Conservation (phyloP, 2,113 vertebrate species). For the Rhea americana region DNA sequence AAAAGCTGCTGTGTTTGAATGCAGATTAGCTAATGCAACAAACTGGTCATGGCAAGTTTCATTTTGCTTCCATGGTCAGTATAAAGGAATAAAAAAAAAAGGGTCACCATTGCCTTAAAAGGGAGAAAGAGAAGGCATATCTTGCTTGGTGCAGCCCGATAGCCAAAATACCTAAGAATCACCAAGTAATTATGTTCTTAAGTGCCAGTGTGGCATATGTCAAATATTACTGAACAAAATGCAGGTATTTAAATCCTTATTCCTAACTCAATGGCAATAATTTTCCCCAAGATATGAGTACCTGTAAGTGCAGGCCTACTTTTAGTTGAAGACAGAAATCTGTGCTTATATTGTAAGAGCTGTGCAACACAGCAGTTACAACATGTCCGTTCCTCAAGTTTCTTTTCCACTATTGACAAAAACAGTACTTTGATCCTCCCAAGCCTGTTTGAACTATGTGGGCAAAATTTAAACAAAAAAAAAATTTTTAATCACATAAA, state of each 20-base stretch:
- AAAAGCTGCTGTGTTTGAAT: not conserved
- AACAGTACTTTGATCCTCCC: constrained; percentile 34
- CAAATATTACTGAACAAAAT: not conserved
- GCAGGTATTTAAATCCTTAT: not conserved
- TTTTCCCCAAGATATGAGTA: not conserved
- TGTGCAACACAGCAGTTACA: not conserved
- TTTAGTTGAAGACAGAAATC: not conserved
- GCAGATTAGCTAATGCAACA: not conserved
- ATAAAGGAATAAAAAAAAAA: not conserved
- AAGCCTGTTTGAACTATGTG: not conserved
- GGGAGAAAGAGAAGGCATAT: not conserved
- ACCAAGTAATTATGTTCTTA: not conserved
- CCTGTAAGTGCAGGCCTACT: not conserved
- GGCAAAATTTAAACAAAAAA: not conserved
- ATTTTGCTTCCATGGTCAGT: not conserved
- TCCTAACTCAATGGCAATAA: not conserved
- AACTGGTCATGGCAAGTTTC: not conserved
- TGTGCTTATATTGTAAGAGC: not conserved
- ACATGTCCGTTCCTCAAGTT: not conserved
- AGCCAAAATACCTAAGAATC: not conserved
- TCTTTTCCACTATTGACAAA: not conserved
- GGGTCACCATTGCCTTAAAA: not conserved
- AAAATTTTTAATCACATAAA: not conserved
- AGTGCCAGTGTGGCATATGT: not conserved
- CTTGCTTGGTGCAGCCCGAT: not conserved